Evolutionary conservation across 2,888 invertebrate species (phyloP).

Genomic region (Cheilosia pagana): DNA sequence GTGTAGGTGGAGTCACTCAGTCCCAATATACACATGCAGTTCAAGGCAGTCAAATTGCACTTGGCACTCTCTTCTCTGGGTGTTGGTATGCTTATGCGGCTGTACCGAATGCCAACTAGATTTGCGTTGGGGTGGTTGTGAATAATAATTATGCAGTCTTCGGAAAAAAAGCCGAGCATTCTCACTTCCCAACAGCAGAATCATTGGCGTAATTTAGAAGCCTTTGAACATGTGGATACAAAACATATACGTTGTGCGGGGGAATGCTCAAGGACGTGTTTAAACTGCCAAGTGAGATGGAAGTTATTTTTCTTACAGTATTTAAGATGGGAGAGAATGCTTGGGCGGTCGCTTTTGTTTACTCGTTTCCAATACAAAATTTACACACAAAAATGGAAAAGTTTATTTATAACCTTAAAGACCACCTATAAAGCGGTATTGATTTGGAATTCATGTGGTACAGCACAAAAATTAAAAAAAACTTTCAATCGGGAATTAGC

Average conservation of each 20-base stretch:
- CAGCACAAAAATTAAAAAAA: too few species aligned
- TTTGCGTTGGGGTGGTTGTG: constrained; percentile 7
- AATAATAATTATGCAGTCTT: background rate
- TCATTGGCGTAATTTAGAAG: background rate
- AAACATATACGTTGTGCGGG: background rate
- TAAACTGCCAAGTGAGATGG: background rate
- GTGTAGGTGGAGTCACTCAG: constrained; percentile 1
- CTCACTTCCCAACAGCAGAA: background rate
- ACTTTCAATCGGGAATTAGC: too few species aligned
- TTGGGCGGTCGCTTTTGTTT: too few species aligned
- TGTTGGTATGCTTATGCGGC: constrained; percentile 2
- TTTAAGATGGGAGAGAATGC: too few species aligned
- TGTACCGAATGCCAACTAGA: constrained; percentile 22
- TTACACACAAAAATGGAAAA: too few species aligned
- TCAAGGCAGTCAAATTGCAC: constrained; percentile 43
- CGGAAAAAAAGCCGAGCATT: background rate
- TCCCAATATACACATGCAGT: constrained; percentile 18
- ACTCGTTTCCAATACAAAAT: too few species aligned
- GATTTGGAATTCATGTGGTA: too few species aligned
- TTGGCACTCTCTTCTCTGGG: constrained; percentile 20
- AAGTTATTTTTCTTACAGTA: background rate
- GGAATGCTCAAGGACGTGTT: background rate
- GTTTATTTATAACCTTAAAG: too few species aligned
- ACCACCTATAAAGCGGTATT: too few species aligned
- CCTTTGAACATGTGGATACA: background rate